Conservation (phyloP, 1,140 invertebrate genomes). For the Hermatobates lingyangjiaoensis region DNA sequence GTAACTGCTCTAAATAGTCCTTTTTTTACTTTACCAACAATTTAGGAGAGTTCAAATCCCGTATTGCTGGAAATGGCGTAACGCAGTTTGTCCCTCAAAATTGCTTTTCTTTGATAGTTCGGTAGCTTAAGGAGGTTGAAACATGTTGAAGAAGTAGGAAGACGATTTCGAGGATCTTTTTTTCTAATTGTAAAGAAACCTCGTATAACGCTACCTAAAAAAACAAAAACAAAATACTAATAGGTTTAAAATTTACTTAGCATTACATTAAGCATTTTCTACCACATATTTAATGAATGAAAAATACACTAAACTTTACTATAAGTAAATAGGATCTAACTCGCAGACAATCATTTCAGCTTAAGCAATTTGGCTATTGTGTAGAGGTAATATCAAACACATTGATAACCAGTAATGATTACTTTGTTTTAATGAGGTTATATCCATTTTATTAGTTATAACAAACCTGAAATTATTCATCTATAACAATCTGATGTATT, state of each 20-base stretch:
- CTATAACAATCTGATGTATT: too few relatives aligned
- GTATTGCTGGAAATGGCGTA: constrained; percentile 96
- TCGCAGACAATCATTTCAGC: too few relatives aligned
- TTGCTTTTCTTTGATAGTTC: constrained; percentile 94
- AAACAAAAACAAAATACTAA: constrained; percentile 9
- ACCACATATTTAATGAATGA: background rate
- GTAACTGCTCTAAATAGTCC: too few relatives aligned
- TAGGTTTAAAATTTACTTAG: background rate
- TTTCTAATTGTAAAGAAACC: constrained; percentile 96
- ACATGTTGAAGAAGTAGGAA: constrained; percentile 97
- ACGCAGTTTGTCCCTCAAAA: constrained; percentile 82
- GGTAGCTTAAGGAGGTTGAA: constrained; percentile 97
- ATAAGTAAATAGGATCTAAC: too few relatives aligned
- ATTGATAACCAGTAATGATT: too few relatives aligned
- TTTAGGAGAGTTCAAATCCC: constrained; percentile 90
- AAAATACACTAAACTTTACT: too few relatives aligned
- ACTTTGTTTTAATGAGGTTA: too few relatives aligned
- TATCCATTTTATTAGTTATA: too few relatives aligned
- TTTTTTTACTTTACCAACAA: too few relatives aligned
- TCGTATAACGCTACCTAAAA: constrained; percentile 74
- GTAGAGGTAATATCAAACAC: too few relatives aligned
- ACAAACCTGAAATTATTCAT: too few relatives aligned
- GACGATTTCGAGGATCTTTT: constrained; percentile 81
- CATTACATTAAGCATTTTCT: background rate
- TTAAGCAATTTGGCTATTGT: too few relatives aligned